Conservation (phyloP, 1,140 invertebrate genomes). For the Trichoplusia ni region DNA sequence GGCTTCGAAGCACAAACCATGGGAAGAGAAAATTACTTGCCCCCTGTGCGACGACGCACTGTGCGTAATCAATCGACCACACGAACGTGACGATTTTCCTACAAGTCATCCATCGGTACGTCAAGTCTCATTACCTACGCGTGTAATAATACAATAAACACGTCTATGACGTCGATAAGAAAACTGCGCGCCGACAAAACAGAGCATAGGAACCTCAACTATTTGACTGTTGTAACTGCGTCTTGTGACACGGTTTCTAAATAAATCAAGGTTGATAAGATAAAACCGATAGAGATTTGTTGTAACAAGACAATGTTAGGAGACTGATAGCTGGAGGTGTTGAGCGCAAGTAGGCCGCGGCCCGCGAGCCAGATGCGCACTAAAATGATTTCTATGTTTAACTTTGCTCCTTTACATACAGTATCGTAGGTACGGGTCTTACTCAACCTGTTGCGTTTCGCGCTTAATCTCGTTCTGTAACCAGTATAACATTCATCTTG, state of each 20-base stretch:
- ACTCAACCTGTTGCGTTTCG: constrained; percentile 7
- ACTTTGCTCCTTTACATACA: neutral
- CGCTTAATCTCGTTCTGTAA: neutral
- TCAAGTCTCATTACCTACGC: too few species aligned
- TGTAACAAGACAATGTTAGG: constrained; percentile 41
- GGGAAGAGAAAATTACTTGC: constrained; percentile 62
- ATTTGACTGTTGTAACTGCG: neutral
- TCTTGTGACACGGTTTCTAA: constrained; percentile 54
- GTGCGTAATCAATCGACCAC: neutral
- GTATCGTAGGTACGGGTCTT: too few species aligned
- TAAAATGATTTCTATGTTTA: neutral
- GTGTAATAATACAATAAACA: too few species aligned
- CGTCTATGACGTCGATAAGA: too few species aligned
- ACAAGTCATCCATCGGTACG: too few species aligned
- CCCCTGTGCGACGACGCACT: neutral
- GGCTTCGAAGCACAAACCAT: constrained; percentile 52
- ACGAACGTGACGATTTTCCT: neutral
- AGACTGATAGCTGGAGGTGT: constrained; percentile 44
- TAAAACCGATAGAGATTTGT: constrained; percentile 54
- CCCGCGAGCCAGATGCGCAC: neutral
- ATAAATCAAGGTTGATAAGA: constrained; percentile 70
- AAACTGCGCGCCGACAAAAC: too few species aligned
- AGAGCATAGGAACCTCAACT: too few species aligned
- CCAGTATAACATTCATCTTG: neutral
- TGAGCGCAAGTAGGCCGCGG: too few species aligned